These are phyloP conservation scores for Bembecia ichneumoniformis DNA, from an alignment of 2,888 invertebrate genomes.

Conservation along the genomic window DNA sequence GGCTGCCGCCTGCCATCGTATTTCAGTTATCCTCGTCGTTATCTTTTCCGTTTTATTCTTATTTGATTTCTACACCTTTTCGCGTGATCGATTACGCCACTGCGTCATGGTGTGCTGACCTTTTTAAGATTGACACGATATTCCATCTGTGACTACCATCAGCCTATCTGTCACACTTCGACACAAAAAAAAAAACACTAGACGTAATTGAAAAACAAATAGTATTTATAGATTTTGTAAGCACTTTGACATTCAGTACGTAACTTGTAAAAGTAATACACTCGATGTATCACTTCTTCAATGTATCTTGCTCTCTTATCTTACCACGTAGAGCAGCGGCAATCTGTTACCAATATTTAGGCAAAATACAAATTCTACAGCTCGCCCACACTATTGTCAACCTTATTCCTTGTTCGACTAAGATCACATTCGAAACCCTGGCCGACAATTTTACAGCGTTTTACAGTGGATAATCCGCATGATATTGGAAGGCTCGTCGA, in stretches of 20 bases:
- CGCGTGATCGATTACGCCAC: too few relatives aligned
- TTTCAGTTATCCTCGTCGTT: too few relatives aligned
- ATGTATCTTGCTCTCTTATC: conserved; percentile 55
- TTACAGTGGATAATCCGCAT: conserved; percentile 59
- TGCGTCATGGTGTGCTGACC: too few relatives aligned
- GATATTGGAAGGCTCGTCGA: conserved; percentile 67
- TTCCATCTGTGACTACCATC: too few relatives aligned
- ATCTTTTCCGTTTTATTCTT: too few relatives aligned
- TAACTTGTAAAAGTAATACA: conserved; percentile 42
- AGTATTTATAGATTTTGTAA: neutral
- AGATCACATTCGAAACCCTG: conserved; percentile 27
- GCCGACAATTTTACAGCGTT: conserved; percentile 49
- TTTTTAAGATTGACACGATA: too few relatives aligned
- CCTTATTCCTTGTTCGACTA: conserved; percentile 24
- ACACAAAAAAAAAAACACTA: too few relatives aligned
- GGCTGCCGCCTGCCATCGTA: too few relatives aligned
- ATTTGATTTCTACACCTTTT: too few relatives aligned
- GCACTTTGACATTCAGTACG: neutral
- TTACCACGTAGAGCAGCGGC: conserved; percentile 56
- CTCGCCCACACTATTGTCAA: conserved; percentile 23
- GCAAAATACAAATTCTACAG: conserved; percentile 58
- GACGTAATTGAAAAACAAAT: too few relatives aligned
- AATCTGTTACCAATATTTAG: conserved; percentile 70
- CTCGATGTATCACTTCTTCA: conserved; percentile 54
- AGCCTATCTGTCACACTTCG: too few relatives aligned